Base-by-base conservation (phyloP, 2,797 vertebrate species). In the Eidolon dupreanum region DNA sequence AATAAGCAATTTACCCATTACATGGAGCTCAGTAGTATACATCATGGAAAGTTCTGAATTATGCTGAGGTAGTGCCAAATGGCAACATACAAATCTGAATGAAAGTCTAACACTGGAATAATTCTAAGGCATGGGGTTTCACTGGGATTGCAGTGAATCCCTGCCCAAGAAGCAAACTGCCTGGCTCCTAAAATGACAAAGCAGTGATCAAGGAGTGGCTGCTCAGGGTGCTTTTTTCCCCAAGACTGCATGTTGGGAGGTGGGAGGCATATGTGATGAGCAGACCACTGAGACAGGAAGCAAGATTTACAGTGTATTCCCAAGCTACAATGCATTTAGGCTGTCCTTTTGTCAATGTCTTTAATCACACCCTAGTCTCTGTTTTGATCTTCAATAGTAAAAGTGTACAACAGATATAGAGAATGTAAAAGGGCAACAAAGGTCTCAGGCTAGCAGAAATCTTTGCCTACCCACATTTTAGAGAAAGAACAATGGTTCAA, bases 1-100 rank as follows among this genome's bases (percentile, higher is more conserved):
- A 91, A 91, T 43, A 79, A 79, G 73, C 90, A 49, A 92, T 93
- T 55, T 85, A 79, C 88, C 15, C 46, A n/a, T 55, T 63, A 86
- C 38, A 57, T 31, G 36, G 82, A 96, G 84, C 63, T 81, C 75
- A 66, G 74, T 83, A 96, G 75, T 55, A 41, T 36, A 55, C 28
- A 49, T 49, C 59, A 88, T 43, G 51, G 59, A 57, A 63, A 88
- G 91, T 92, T 77, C 57, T 53, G 46, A 91, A 85, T 77, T 68
- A 87, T 15, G 65, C 61, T 59, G 93, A 94, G 93, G 33, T 8
- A 8, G 59, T 43, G 46, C 65, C 57, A 22, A 38, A 82, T 19
- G 94, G 17, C 36, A 95, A 49, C 43, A 92, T 1, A 53, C 59
- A 90, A 61, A 88, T 96, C 78, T 87, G 55, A 93, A 92, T 57